These are phyloP conservation scores for Oreochromis mossambicus DNA, from an alignment of 2,797 vertebrate species.

Conservation along the genomic window DNA sequence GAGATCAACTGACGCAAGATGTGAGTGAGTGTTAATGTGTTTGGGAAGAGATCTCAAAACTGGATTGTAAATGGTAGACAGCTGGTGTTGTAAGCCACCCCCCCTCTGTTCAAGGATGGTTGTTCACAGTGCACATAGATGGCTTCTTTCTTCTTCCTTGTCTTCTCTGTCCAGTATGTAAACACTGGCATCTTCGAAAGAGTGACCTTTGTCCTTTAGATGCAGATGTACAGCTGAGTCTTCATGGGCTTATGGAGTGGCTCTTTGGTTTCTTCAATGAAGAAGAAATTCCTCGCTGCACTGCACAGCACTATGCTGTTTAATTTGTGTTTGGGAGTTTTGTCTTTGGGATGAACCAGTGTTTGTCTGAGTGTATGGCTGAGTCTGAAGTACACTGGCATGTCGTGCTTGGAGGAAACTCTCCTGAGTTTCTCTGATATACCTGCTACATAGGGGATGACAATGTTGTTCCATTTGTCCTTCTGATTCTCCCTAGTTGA, in stretches of 20 bases:
- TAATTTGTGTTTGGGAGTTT: background rate
- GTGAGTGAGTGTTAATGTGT: background rate
- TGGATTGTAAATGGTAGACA: background rate
- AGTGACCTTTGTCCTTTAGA: background rate
- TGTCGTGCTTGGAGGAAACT: background rate
- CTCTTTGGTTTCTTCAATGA: background rate
- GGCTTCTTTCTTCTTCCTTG: background rate
- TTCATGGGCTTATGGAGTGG: background rate
- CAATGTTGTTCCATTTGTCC: background rate
- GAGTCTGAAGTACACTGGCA: background rate
- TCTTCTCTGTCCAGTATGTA: background rate
- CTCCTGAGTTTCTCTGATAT: background rate
- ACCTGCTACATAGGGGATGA: background rate
- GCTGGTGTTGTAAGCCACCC: background rate
- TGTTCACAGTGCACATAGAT: background rate
- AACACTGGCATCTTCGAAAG: background rate
- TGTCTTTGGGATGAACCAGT: background rate
- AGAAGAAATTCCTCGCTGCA: background rate
- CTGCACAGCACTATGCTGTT: background rate
- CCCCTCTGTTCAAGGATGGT: rapidly evolving
- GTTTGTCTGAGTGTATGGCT: background rate
- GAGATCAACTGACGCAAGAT: background rate
- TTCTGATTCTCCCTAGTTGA: background rate
- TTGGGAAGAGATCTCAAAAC: background rate
- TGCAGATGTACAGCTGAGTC: background rate